These are phyloP conservation scores for Ennomos fuscantarius DNA, from an alignment of 2,888 invertebrate genomes.

Conservation along the genomic window DNA sequence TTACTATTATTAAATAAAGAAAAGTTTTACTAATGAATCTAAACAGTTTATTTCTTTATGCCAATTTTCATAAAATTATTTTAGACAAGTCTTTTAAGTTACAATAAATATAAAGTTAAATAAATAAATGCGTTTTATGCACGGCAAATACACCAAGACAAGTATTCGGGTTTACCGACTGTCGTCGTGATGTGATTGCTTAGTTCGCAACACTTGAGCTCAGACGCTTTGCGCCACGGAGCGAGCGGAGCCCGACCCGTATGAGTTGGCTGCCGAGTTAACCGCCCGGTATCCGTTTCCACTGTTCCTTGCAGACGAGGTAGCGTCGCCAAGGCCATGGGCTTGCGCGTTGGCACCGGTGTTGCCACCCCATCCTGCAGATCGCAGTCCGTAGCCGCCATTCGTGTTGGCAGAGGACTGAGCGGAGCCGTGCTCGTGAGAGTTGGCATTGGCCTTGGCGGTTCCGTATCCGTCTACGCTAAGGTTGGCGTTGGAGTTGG, in stretches of 20 bases:
- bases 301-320: conserved; percentile 57
- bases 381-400: conserved; percentile 36
- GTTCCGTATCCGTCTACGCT: conserved; percentile 11
- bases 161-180: conserved; percentile 56
- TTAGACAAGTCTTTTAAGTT: conserved; percentile 5
- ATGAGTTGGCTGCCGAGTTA: conserved; percentile 62
- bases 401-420: conserved; percentile 46
- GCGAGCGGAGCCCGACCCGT: conserved; percentile 60
- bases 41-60: conserved; percentile 25
- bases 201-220: conserved; percentile 28
- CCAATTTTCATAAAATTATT: conserved; percentile 21
- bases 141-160: conserved; percentile 78
- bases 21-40: conserved; percentile 1
- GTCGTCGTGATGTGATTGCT: conserved; percentile 80
- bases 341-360: conserved; percentile 59
- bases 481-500: conserved; percentile 16
- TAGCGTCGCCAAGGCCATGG: conserved; percentile 62
- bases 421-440: conserved; percentile 43
- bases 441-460: conserved; percentile 48
- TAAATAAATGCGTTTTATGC: conserved; percentile 55
- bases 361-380: conserved; percentile 39
- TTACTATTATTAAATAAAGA: conserved; percentile 1
- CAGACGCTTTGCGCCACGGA: conserved; percentile 64
- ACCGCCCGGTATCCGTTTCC: conserved; percentile 62
- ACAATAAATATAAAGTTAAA: conserved; percentile 41